These are phyloP conservation scores for Pleuronectes platessa DNA, from an alignment of 2,113 vertebrate genomes.

Conservation along the genomic window DNA sequence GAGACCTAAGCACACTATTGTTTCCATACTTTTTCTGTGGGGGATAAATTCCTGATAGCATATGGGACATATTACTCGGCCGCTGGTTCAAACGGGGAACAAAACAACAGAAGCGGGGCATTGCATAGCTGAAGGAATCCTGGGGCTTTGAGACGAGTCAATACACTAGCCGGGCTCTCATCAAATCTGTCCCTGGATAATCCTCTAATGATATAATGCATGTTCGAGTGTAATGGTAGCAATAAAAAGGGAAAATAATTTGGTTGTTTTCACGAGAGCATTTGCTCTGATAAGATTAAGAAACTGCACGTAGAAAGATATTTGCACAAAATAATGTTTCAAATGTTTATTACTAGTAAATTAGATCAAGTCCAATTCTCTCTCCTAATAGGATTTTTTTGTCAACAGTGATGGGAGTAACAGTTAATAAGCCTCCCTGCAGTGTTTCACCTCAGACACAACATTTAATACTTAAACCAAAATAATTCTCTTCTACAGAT, in stretches of 20 bases:
- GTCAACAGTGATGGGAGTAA: not conserved
- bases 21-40: slow-evolving; percentile 69
- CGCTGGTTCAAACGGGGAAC: slow-evolving; percentile 63
- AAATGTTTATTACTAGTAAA: slow-evolving; percentile 39
- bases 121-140: slow-evolving; percentile 50
- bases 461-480: not conserved
- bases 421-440: slow-evolving; percentile 22
- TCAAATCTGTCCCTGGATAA: slow-evolving; percentile 65
- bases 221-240: slow-evolving; percentile 55
- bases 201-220: slow-evolving; percentile 70
- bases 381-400: slow-evolving; percentile 28
- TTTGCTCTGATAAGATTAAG: slow-evolving; percentile 50
- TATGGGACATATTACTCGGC: slow-evolving; percentile 72
- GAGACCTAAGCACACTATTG: slow-evolving; percentile 57
- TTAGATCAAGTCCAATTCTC: slow-evolving; percentile 37
- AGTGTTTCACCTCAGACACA: slow-evolving; percentile 1
- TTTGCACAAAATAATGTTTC: slow-evolving; percentile 40
- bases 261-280: slow-evolving; percentile 54
- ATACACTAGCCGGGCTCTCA: slow-evolving; percentile 41
- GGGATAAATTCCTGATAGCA: slow-evolving; percentile 65
- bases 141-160: slow-evolving; percentile 48
- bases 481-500: not conserved
- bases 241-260: slow-evolving; percentile 61
- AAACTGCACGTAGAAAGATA: slow-evolving; percentile 17
- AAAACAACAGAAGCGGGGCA: slow-evolving; percentile 57